Base-by-base conservation (phyloP, 2,113 vertebrate genomes). In the Rallus limicola region DNA sequence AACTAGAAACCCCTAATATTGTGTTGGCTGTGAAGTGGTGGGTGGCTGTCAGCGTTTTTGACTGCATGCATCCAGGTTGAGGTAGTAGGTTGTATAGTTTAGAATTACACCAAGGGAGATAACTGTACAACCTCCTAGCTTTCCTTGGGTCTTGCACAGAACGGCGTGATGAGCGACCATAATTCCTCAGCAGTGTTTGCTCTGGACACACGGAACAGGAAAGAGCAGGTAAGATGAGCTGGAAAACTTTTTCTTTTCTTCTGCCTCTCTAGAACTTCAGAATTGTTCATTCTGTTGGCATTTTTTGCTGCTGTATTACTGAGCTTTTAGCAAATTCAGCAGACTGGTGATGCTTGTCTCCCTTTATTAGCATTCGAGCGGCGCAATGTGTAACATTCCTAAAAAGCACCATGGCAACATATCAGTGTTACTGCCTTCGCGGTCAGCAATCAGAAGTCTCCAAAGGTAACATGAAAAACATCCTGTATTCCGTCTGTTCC, bases 61-160 rank as follows among this genome's bases (percentile, higher is more conserved):
- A 98, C 92, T 97, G 98, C 98, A 98, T 98, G 98, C 97, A 98
- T 98, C 98, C 99, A 98, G 99, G 99, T 92, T 99, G 99, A 99
- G 99, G 99, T 99, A 99, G 99, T 99, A 99, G 99, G 99, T 99
- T 99, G 99, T 99, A 99, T 99, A 99, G 99, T 99, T 99, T 98
- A 99, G 99, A 99, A 98, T 99, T 98, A 99, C 98, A 99, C 98
- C 99, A 98, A 98, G 98, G 99, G 99, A 99, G 99, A 99, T 99
- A 99, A 99, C 99, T 99, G 99, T 99, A 99, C 99, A 99, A 98
- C 99, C 99, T 99, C 99, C 99, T 99, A 99, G 99, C 99, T 99
- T 99, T 99, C 98, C 99, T 98, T 99, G 99, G 98, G 99, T 98
- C 98, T 98, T 96, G 98, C 98, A 97, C 97, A 98, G 95, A 88